These are phyloP conservation scores for Maniola hyperantus DNA, from an alignment of 2,888 invertebrate species.

Conservation along the genomic window DNA sequence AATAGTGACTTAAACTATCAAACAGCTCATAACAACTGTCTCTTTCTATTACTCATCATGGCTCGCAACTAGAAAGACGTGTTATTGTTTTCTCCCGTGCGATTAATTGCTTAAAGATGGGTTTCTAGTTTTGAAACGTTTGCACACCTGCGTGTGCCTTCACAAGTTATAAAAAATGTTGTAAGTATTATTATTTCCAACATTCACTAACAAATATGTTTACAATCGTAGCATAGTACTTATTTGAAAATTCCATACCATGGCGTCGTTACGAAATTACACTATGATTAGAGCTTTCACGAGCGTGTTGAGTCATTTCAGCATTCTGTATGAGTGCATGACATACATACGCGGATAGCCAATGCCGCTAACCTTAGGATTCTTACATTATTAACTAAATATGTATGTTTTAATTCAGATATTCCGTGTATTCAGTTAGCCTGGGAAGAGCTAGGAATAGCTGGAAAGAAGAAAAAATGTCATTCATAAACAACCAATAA, in stretches of 20 bases:
- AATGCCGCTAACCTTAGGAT: too few species aligned
- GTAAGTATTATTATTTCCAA: constrained; percentile 79
- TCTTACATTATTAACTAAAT: too few species aligned
- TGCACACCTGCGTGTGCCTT: constrained; percentile 90
- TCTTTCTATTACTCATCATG: constrained; percentile 74
- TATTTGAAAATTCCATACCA: constrained; percentile 33
- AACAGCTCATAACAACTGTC: neutral
- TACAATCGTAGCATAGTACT: neutral
- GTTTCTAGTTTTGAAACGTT: constrained; percentile 85
- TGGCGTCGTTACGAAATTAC: constrained; percentile 32
- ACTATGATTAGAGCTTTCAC: constrained; percentile 36
- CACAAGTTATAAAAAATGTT: constrained; percentile 84
- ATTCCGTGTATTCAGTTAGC: too few species aligned
- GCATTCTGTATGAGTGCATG: neutral
- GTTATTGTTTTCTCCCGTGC: constrained; percentile 72
- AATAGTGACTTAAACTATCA: neutral
- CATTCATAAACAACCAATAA: too few species aligned
- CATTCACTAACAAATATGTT: constrained; percentile 9
- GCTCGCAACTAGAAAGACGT: constrained; percentile 66
- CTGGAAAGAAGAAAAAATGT: too few species aligned
- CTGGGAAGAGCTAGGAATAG: too few species aligned
- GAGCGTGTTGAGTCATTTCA: constrained; percentile 24
- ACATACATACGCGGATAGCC: neutral
- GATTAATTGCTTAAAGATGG: constrained; percentile 86
- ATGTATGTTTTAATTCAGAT: too few species aligned